Evolutionary conservation across 2,888 invertebrate genomes (phyloP), one percentile per base, ranked within the genome.

Genomic region (Adineta ricciae): DNA sequence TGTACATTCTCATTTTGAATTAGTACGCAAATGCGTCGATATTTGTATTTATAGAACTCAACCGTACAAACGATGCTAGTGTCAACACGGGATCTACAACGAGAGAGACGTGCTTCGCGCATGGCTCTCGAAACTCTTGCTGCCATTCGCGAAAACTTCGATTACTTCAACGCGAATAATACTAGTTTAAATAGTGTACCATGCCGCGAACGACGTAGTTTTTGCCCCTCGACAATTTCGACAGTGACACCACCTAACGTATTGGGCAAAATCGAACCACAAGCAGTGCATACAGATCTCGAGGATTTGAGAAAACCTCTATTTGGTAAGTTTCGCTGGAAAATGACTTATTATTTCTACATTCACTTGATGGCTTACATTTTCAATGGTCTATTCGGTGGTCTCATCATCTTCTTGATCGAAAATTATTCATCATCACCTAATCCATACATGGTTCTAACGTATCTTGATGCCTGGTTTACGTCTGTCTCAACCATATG

Each of bases 311-410:
- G 21, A 41, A 2, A 46, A 11, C 11, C 46, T 46, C 46, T 11
- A 46, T 46, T 46, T 46, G 46, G 46, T 8, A 46, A 46, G 46
- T 78, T 24, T 78, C 36, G 2, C 7, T 78, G 73, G 73, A 78
- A 41, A 78, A 78, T 78, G 73, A 78, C 38, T 36, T 38, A 78
- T 21, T 78, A 78, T 41, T 78, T 36, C n/a, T 78, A 78, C 41
- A 38, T 78, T 78, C 73, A 78, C 41, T 16, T 78, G 24, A n/a
- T 24, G 24, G 14, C 41, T 8, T 78, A 19, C 24, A 78, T 78
- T 41, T 41, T 36, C n/a, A 78, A 78, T 41, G 41, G 38, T 0
- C n/a, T 78, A 5, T 41, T 41, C 9, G 36, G 73, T 78, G 73
- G 73, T 78, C 41, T 78, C 11, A 32, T 78, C 9, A 41, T 78